phyloP scores from a whole-genome alignment of 2,113 vertebrate genomes.

The Prunella himalayana region DNA sequence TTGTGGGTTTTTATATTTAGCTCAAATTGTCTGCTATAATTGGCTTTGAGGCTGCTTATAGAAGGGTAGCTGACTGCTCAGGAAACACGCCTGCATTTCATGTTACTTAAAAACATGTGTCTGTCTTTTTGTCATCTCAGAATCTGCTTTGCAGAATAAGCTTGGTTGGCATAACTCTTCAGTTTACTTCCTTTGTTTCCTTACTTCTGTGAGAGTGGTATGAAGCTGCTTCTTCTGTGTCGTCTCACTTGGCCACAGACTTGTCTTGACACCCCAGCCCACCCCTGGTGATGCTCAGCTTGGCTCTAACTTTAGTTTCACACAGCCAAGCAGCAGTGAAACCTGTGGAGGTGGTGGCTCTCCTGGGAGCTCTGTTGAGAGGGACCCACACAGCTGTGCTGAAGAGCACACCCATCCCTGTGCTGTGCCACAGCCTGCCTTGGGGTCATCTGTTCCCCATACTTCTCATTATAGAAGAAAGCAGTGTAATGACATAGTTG shows the following conservation, averaged over 20 bases:
- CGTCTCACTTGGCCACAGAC: neutral
- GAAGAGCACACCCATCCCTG: neutral
- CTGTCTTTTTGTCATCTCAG: neutral
- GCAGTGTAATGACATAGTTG: neutral
- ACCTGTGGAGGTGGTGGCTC: slow-evolving; percentile 42
- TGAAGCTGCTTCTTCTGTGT: neutral
- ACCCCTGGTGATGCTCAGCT: neutral
- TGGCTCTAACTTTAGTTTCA: slow-evolving; percentile 52
- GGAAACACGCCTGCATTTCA: neutral
- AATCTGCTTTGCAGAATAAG: neutral
- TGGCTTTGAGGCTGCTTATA: neutral
- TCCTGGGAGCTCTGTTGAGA: neutral
- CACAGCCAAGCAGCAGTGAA: slow-evolving; percentile 22
- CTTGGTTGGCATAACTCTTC: neutral
- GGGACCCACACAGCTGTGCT: neutral
- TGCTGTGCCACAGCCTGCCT: neutral
- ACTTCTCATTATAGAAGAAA: neutral
- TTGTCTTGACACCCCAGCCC: neutral
- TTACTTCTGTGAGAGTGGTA: neutral
- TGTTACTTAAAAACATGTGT: neutral
- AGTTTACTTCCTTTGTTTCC: neutral
- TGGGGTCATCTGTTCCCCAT: neutral
- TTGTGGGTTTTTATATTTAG: neutral
- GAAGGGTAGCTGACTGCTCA: neutral
- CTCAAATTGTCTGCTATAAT: neutral